phyloP scores from a whole-genome alignment of 2,113 vertebrate genomes.

The Planiliza haematocheilus region DNA sequence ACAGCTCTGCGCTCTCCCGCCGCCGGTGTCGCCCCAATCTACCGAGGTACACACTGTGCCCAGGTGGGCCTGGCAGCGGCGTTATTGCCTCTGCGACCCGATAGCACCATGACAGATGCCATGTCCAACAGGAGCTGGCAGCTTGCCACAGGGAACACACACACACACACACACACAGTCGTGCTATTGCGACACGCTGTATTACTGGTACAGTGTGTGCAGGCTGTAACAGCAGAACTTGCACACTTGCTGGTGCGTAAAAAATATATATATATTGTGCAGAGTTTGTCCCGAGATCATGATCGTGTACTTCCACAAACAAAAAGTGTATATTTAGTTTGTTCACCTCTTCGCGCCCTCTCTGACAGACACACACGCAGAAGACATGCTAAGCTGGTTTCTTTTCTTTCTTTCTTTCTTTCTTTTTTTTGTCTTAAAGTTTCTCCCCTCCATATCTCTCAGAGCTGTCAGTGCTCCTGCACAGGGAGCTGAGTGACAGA shows the following conservation, averaged over 20 bases:
- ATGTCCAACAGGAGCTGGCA: slow-evolving; percentile 67
- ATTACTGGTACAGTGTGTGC: not conserved
- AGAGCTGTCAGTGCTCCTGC: slow-evolving; percentile 61
- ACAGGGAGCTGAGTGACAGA: slow-evolving; percentile 68
- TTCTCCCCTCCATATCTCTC: slow-evolving; percentile 43
- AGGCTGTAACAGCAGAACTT: not conserved
- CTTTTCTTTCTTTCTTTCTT: slow-evolving; percentile 42
- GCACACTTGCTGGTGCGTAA: slow-evolving; percentile 10
- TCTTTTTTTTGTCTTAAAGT: slow-evolving; percentile 52
- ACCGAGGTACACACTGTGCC: slow-evolving; percentile 52
- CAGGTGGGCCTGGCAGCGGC: slow-evolving; percentile 62
- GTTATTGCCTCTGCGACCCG: slow-evolving; percentile 67
- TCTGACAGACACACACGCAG: not conserved
- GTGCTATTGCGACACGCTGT: slow-evolving; percentile 9
- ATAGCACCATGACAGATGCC: slow-evolving; percentile 67
- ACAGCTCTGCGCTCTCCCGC: slow-evolving; percentile 34
- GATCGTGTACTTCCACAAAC: slow-evolving; percentile 4
- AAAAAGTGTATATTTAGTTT: slow-evolving; percentile 27
- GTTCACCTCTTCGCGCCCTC: slow-evolving; percentile 5
- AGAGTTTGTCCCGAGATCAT: slow-evolving; percentile 13
- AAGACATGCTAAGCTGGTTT: slow-evolving; percentile 61
- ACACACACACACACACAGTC: slow-evolving; percentile 31
- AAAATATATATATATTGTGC: slow-evolving; percentile 23
- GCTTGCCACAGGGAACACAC: slow-evolving; percentile 44
- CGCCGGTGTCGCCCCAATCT: slow-evolving; percentile 57